Base-by-base conservation (phyloP, 2,113 vertebrate species). In the Trogon surrucura region DNA sequence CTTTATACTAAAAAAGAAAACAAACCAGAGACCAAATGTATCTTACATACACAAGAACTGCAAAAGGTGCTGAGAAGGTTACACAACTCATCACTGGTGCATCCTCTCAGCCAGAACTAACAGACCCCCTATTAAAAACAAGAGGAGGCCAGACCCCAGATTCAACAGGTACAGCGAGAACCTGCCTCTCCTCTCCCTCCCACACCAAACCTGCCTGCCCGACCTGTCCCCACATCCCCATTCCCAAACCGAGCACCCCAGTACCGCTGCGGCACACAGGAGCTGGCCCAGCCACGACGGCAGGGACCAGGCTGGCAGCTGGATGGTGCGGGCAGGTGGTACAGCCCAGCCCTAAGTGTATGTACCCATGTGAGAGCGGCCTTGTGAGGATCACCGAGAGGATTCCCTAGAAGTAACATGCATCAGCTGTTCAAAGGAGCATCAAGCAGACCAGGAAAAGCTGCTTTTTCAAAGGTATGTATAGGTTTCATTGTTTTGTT, bases 1-100 rank as follows among this genome's bases (percentile, higher is more conserved):
- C 99, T 98, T 99, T 99, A 97, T 99, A 99, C 99, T 99, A 56
- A 61, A 95, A 95, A 79, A 34, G 34, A 51, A 60, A 41, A 48
- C 19, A 4, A 34, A 50, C 16, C 17, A 36, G 10, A 70, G 25
- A 64, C 20, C n/a, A 80, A 66, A 80, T 66, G 3, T 20, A 44
- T 8, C 19, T 95, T 74, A 61, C 1, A 1, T 30, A 60, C 29
- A 27, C 47, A 93, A 48, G 15, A 38, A 73, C 0, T 85, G 69
- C 72, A 86, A 45, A 57, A 41, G 27, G 34, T 45, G 56, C 67
- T 44, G n/a, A 81, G 56, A 56, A 81, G 12, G 36, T 61, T 13
- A 85, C 9, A 21, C 32, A 79, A 8, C 34, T 70, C 2, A 0
- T 26, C 29, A 21, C 50, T 4, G 10, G 7, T 53, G 26, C 22